Conservation (phyloP, 2,888 invertebrate genomes). For the Andricus quercusramuli region DNA sequence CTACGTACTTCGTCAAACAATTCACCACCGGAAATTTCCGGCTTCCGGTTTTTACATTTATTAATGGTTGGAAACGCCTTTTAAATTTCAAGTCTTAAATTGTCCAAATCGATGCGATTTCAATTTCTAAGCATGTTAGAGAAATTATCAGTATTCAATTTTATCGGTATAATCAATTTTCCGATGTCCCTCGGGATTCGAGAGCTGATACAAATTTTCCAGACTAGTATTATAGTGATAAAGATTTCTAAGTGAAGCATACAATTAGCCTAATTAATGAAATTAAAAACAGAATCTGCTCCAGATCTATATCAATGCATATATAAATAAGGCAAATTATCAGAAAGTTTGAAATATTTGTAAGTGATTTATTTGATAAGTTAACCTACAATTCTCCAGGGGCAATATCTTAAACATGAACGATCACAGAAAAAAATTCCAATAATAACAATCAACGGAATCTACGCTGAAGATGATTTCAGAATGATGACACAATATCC, state of each 20-base stretch:
- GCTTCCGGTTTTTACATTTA: slow-evolving; percentile 6
- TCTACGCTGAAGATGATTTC: not conserved
- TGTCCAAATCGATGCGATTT: not conserved
- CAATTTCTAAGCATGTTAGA: too few species aligned
- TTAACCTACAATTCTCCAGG: not conserved
- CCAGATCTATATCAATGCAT: not conserved
- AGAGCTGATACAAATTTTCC: not conserved
- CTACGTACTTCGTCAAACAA: not conserved
- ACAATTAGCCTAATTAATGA: not conserved
- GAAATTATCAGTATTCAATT: not conserved
- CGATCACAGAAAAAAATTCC: slow-evolving; percentile 10
- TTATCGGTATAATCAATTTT: not conserved
- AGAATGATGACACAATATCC: not conserved
- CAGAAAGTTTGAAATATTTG: not conserved
- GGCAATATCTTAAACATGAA: not conserved
- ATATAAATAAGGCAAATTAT: not conserved
- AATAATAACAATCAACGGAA: slow-evolving; percentile 7
- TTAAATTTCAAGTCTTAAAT: slow-evolving; percentile 1
- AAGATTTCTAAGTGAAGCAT: slow-evolving; percentile 9
- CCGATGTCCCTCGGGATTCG: not conserved
- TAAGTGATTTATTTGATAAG: not conserved
- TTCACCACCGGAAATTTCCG: slow-evolving; percentile 29
- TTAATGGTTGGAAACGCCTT: not conserved
- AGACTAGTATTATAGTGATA: not conserved
- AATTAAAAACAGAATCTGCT: slow-evolving; percentile 14